Percentiles rank a stretch among this genome's conserved stretches.
Conservation (phyloP, 2,888 invertebrate genomes). For the Sthenelais limicola region DNA sequence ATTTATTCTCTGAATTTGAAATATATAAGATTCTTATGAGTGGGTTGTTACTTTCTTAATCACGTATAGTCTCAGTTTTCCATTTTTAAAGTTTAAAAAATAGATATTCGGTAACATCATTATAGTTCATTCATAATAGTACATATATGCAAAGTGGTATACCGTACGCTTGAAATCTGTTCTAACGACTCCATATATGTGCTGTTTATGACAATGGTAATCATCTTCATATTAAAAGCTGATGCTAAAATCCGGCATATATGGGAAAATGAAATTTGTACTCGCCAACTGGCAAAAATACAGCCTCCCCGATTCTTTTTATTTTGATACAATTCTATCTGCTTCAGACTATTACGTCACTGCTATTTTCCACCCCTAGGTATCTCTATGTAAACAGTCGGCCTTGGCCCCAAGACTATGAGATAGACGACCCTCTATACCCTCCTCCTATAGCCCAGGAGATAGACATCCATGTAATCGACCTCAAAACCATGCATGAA, state of each 20-base stretch:
- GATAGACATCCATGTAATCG: slow-evolving; percentile 90
- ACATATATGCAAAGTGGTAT: too few relatives aligned
- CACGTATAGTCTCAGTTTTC: too few relatives aligned
- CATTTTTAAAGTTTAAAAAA: too few relatives aligned
- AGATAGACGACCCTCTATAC: slow-evolving; percentile 82
- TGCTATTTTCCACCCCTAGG: slow-evolving; percentile 56
- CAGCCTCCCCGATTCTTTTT: not conserved
- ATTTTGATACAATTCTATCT: too few relatives aligned
- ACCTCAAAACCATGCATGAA: slow-evolving; percentile 81
- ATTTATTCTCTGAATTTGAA: too few relatives aligned
- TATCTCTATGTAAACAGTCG: slow-evolving; percentile 87
- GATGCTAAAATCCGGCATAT: not conserved
- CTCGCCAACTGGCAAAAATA: not conserved
- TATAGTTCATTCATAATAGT: too few relatives aligned
- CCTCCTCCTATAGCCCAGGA: slow-evolving; percentile 90
- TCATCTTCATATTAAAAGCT: not conserved
- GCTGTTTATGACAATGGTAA: not conserved
- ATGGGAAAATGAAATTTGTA: not conserved
- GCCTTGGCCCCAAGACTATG: slow-evolving; percentile 85
- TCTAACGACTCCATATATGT: not conserved
- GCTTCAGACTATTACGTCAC: too few relatives aligned
- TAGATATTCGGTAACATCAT: too few relatives aligned
- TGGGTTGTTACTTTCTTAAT: too few relatives aligned
- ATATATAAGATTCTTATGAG: too few relatives aligned
- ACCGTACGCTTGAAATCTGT: too few relatives aligned